phyloP scores from a whole-genome alignment of 2,113 vertebrate species.

The Aldabrachelys gigantea region DNA sequence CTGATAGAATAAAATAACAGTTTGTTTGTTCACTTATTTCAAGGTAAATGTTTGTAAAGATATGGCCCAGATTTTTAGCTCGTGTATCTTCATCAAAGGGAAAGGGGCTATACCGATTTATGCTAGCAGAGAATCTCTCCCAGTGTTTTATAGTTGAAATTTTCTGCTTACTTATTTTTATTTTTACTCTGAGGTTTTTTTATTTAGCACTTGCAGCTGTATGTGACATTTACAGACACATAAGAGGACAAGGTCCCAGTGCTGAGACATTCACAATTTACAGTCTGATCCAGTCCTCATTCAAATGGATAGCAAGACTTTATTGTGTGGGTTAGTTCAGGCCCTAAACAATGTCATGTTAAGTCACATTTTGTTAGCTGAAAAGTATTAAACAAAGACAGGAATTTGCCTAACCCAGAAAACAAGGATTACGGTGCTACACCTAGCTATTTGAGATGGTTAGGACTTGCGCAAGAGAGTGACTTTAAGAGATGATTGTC shows the following conservation, averaged over 20 bases:
- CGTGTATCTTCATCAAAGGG: fast-evolving
- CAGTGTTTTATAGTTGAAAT: neutral
- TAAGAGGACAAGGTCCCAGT: neutral
- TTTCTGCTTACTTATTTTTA: neutral
- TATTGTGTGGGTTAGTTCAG: neutral
- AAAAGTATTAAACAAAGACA: neutral
- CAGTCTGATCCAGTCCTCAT: neutral
- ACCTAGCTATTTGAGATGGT: neutral
- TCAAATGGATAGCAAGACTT: neutral
- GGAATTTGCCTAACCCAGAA: neutral
- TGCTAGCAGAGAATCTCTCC: neutral
- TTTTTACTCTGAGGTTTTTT: neutral
- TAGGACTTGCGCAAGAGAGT: neutral
- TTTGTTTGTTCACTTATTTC: neutral
- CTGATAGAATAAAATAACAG: neutral
- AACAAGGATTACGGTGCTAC: neutral
- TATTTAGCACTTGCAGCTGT: neutral
- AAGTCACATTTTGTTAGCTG: neutral
- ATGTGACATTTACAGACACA: fast-evolving
- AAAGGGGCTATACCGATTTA: fast-evolving
- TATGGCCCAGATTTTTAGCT: neutral
- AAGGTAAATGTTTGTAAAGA: neutral
- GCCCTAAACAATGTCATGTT: neutral
- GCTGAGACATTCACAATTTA: neutral
- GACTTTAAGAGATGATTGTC: neutral